Base-by-base conservation (phyloP, 2,888 invertebrate genomes). In the Physocephala rufipes region DNA sequence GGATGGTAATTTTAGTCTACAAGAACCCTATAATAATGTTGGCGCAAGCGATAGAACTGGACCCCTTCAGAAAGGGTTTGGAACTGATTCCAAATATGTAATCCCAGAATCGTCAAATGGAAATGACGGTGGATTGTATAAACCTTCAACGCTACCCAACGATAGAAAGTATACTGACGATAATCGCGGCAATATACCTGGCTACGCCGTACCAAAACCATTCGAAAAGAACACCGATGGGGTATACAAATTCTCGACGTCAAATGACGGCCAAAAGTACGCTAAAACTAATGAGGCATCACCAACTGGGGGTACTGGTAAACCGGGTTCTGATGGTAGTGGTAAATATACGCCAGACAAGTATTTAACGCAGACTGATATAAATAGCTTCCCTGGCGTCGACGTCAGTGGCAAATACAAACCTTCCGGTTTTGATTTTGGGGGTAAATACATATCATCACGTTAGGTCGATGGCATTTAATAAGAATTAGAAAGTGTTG, bases 1-100 rank as follows among this genome's bases (percentile, higher is more conserved):
- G 36, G 53, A 16, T 21, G 63, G 28, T 19, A 47, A 45, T 26
- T 71, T 63, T 0, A 76, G 77, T 9, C 77, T 76, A 58, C 58
- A 64, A 19, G 70, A 73, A 43, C 73, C 73, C 28, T 30, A 28
- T 16, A 58, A 49, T 58, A 64, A 71, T 28, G 67, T 45, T n/a
- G 67, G 69, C 28, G 51, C 69, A 45, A 45, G 61, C 4, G 74
- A 71, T 19, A 74, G 75, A 19, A 65, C 70, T 3, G 73, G 68
- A 1, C 73, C 74, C 13, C 49, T 65, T 9, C 36, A 36, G 9
- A 36, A 36, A 2, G 67, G 65, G 2, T 66, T 70, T 21, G 51
- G 36, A n/a, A 51, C 16, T 43, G 21, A n/a, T 12, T 62, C 65
- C 15, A 62, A 28, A 58, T 24, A 19, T 63, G 47, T n/a, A 21